phyloP scores from a whole-genome alignment of 1,140 invertebrate species.

The Diorhabda sublineata region DNA sequence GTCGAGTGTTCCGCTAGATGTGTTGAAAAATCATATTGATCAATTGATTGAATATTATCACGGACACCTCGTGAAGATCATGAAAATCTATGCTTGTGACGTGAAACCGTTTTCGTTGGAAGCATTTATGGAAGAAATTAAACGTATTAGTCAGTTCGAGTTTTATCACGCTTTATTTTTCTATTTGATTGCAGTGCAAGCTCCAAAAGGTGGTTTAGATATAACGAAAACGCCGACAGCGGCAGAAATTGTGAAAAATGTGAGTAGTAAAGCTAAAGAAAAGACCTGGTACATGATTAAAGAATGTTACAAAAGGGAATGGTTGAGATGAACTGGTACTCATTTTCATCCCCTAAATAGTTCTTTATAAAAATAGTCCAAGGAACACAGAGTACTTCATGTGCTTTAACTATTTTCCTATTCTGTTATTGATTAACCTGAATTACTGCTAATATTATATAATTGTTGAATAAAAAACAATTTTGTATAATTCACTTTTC shows the following conservation, averaged over 20 bases:
- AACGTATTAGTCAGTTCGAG: slow-evolving; percentile 10
- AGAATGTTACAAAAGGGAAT: slow-evolving; percentile 8
- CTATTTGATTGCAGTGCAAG: neutral
- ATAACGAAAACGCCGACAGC: neutral
- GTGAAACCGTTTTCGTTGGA: slow-evolving; percentile 11
- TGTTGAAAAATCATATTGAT: slow-evolving; percentile 44
- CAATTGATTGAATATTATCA: slow-evolving; percentile 51
- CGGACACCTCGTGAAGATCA: slow-evolving; percentile 17
- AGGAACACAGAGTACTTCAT: too few relatives aligned
- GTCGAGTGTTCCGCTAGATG: slow-evolving; percentile 46
- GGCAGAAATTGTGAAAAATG: slow-evolving; percentile 1
- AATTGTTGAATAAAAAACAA: too few relatives aligned
- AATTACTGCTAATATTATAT: too few relatives aligned
- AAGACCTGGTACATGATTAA: slow-evolving; percentile 7
- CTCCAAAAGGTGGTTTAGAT: neutral
- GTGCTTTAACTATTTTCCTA: too few relatives aligned
- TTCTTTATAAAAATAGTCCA: too few relatives aligned
- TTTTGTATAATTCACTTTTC: too few relatives aligned
- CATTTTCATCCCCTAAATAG: neutral
- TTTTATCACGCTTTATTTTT: slow-evolving; percentile 18
- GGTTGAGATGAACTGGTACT: slow-evolving; percentile 6
- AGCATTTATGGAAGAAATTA: slow-evolving; percentile 24
- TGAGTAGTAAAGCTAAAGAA: neutral
- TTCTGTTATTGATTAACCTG: too few relatives aligned
- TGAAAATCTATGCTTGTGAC: slow-evolving; percentile 18